Evolutionary conservation across 2,797 vertebrate species (phyloP).

Genomic region (Capromys pilorides): DNA sequence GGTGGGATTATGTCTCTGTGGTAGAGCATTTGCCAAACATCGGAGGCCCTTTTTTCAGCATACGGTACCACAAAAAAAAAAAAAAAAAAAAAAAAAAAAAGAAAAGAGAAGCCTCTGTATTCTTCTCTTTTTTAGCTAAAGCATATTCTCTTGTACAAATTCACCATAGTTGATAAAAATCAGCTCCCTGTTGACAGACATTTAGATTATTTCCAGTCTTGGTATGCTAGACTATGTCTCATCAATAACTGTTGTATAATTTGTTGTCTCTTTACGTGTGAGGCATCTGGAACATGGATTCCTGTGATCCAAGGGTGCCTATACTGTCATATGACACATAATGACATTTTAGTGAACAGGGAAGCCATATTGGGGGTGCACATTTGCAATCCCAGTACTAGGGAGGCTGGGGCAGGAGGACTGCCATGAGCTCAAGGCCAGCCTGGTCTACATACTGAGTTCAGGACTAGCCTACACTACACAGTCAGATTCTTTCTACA

Average conservation of each 20-base stretch:
- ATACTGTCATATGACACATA: not conserved
- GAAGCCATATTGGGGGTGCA: too few relatives aligned
- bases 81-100: too few relatives aligned
- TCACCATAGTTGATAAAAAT: not conserved
- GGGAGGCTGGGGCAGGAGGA: too few relatives aligned
- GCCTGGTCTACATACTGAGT: too few relatives aligned
- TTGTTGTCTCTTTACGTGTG: not conserved
- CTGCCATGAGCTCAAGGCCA: too few relatives aligned
- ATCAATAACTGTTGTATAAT: not conserved
- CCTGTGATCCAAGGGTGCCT: not conserved
- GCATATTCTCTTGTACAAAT: not conserved
- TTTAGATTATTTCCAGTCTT: not conserved
- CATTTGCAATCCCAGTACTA: too few relatives aligned
- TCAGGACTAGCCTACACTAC: too few relatives aligned
- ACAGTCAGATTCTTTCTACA: not conserved
- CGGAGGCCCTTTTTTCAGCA: not conserved
- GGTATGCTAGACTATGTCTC: not conserved
- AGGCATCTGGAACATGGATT: not conserved
- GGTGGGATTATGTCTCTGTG: not conserved
- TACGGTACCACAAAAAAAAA: not conserved
- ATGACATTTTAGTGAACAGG: not conserved
- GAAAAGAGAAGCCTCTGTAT: not conserved
- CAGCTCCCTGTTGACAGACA: not conserved
- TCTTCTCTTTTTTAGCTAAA: constrained; percentile 1
- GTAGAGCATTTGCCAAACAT: not conserved